Evolutionary conservation across 2,888 invertebrate species (phyloP), one percentile per base, ranked within the genome.

Genomic region (Hoplodrina blanda): DNA sequence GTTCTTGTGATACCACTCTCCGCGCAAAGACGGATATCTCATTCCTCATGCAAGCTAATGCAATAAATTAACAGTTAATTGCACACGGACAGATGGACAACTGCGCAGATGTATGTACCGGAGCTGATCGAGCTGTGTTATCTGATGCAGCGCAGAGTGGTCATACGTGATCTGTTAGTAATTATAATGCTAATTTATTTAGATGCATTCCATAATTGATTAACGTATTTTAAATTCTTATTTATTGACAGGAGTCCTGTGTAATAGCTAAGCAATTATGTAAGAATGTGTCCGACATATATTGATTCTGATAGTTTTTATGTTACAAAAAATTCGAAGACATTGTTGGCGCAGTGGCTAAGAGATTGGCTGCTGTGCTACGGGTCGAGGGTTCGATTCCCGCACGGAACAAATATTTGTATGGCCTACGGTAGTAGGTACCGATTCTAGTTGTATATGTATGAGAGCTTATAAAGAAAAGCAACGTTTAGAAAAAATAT

Each of bases 1-100:
- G 77, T 71, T 80, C 86, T 84, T 82, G 85, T 78, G 80, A 77
- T 65, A 82, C 69, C 73, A 83, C 85, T 85, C 76, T 85, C 89
- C 88, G 88, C 88, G 88, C 89, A 57, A 80, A 79, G 68, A 67
- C 82, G 75, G 81, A 86, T 86, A 87, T 87, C 89, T 90, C 85
- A 88, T 91, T 89, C 83, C 80, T 89, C 86, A 91, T 91, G 88
- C 88, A 88, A 88, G 88, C 81, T 85, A 85, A 89, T 88, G 88
- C 86, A 87, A 87, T 90, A 88, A 89, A 90, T 89, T 89, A 89
- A 87, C 85, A 86, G 84, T 79, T 73, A 85, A 83, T 89, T 87
- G 80, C 85, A 85, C 79, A 84, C 83, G 83, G 85, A 81, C 80
- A 82, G 78, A 81, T 78, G 76, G 84, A 82, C 83, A 89, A 91